Percentiles rank a stretch among this genome's conserved stretches.
These are phyloP conservation scores for Holothuria glaberrima DNA, from an alignment of 35 echinoderm and acorn worm genomes.

Conservation along the genomic window DNA sequence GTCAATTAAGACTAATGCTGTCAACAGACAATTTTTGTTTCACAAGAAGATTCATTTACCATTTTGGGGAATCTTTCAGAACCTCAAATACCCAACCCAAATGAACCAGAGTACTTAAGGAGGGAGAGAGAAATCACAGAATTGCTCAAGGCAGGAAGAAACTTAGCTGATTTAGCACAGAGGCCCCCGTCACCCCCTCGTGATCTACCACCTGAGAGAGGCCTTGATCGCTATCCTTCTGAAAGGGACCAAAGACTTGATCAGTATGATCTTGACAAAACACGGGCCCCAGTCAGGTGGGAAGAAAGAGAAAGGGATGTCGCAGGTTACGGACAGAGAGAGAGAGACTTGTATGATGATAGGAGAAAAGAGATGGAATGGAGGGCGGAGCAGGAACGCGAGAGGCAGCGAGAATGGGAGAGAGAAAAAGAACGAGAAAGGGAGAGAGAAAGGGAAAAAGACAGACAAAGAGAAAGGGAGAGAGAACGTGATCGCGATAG, in stretches of 20 bases:
- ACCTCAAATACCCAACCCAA: too few species aligned
- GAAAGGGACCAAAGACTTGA: too few species aligned
- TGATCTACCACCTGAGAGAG: neutral
- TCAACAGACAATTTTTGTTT: too few species aligned
- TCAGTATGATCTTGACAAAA: too few species aligned
- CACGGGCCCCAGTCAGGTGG: too few species aligned
- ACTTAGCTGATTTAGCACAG: neutral
- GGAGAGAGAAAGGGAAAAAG: slow-evolving; percentile 32
- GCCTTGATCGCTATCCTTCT: too few species aligned
- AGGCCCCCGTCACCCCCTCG: neutral
- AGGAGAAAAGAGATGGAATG: slow-evolving; percentile 24
- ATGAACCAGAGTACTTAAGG: neutral
- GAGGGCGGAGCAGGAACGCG: neutral
- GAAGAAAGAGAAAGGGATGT: too few species aligned
- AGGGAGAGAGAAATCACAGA: slow-evolving; percentile 23
- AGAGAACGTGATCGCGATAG: neutral
- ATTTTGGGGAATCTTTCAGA: too few species aligned
- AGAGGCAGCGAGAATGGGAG: slow-evolving; percentile 28
- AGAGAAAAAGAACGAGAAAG: slow-evolving; percentile 39
- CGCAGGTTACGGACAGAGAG: neutral
- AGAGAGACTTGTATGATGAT: neutral
- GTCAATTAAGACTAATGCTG: too few species aligned
- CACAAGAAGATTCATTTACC: too few species aligned
- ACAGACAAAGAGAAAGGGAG: slow-evolving; percentile 31
- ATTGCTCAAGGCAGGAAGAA: neutral